Conservation (phyloP, 2,888 invertebrate genomes). For the Tenthredo amoena region DNA sequence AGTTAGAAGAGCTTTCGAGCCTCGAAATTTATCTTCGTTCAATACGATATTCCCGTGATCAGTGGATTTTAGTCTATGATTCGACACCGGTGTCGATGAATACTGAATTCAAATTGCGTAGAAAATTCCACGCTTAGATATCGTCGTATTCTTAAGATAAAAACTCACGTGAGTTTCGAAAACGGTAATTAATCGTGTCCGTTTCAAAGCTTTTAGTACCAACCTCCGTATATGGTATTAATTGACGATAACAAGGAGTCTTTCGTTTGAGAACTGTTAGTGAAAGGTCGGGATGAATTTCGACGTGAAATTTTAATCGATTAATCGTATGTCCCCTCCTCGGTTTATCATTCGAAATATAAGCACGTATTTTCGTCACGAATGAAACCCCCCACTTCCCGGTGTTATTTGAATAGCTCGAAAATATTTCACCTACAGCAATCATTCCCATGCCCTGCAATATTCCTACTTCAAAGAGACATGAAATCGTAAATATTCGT, state of each 20-base stretch:
- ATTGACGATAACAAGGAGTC: constrained; percentile 38
- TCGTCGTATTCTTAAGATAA: constrained; percentile 1
- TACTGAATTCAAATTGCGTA: constrained; percentile 19
- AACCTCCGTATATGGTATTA: constrained; percentile 16
- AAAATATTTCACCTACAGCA: background rate
- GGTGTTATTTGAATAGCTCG: background rate
- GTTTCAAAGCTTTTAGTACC: constrained; percentile 45
- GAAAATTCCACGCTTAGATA: background rate
- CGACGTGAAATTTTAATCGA: constrained; percentile 27
- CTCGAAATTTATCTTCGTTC: too few species aligned
- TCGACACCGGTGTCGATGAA: background rate
- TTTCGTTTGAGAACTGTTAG: background rate
- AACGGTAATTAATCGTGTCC: constrained; percentile 21
- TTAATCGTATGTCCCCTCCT: background rate
- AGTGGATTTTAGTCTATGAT: too few species aligned
- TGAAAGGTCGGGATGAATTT: background rate
- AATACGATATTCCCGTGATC: background rate
- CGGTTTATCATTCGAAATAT: background rate
- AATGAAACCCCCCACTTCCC: background rate
- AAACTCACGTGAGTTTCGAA: constrained; percentile 26
- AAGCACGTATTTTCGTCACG: constrained; percentile 8
- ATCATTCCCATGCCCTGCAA: background rate
- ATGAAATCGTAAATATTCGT: background rate
- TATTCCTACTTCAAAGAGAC: too few species aligned
- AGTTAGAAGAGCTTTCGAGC: too few species aligned